These are phyloP conservation scores for Hippopotamyrus pictus DNA, from an alignment of 2,797 vertebrate species.

Conservation along the genomic window DNA sequence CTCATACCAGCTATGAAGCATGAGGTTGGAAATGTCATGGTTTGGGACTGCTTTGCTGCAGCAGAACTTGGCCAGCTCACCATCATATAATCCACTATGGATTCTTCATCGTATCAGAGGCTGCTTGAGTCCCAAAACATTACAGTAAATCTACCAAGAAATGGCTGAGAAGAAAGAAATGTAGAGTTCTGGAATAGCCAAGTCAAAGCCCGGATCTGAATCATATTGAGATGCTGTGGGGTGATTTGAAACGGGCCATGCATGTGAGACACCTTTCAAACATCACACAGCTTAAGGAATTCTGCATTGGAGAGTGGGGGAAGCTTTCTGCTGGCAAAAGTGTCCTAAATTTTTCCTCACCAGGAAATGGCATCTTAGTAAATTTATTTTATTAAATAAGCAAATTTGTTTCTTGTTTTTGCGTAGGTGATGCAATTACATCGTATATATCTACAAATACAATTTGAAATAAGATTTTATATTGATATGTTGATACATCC, in stretches of 20 bases:
- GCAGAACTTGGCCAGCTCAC: background rate
- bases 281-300: background rate
- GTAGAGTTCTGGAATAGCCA: background rate
- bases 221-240: background rate
- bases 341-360: background rate
- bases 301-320: background rate
- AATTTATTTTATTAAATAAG: background rate
- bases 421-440: background rate
- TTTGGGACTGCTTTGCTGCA: background rate
- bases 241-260: background rate
- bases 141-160: background rate
- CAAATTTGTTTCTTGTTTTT: background rate
- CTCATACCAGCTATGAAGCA: background rate
- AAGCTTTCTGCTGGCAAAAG: background rate
- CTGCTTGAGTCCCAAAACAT: background rate
- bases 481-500: background rate
- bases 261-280: background rate
- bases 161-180: background rate
- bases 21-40: background rate
- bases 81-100: background rate
- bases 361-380: background rate
- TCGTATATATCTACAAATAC: background rate
- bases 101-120: background rate
- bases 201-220: background rate
- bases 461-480: background rate